A percentile compares a stretch with the other conserved stretches of the same genome.
phyloP scores from a whole-genome alignment of 1,140 invertebrate genomes.

The Anoplolepis gracilipes region DNA sequence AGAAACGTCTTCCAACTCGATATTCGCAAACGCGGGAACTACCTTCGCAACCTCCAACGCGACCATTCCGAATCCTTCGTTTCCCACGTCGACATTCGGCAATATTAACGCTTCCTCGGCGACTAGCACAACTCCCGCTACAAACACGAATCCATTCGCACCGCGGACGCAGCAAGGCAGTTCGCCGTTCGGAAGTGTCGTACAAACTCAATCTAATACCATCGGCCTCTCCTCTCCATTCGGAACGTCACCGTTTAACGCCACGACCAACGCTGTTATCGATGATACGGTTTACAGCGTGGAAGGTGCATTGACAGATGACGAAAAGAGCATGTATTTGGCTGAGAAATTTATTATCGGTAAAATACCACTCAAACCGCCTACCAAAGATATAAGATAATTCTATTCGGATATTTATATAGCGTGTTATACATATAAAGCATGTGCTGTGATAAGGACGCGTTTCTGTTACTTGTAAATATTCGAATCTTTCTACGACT shows the following conservation, averaged over 20 bases:
- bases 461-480: constrained; percentile 37
- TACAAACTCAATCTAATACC: constrained; percentile 59
- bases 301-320: constrained; percentile 78
- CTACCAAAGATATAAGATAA: constrained; percentile 81
- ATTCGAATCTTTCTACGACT: constrained; percentile 7
- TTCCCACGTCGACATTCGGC: constrained; percentile 56
- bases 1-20: constrained; percentile 36
- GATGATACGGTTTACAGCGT: constrained; percentile 78
- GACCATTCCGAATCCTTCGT: constrained; percentile 18
- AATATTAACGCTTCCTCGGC: constrained; percentile 8
- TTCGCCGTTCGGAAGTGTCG: constrained; percentile 67
- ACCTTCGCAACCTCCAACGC: constrained; percentile 49
- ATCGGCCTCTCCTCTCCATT: constrained; percentile 62
- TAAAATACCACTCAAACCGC: constrained; percentile 81
- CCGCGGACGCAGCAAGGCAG: constrained; percentile 39
- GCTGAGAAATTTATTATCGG: constrained; percentile 78
- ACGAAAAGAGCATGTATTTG: constrained; percentile 78
- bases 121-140: constrained; percentile 42
- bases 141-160: constrained; percentile 69
- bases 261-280: constrained; percentile 61
- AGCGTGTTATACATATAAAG: constrained; percentile 23
- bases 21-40: constrained; percentile 53
- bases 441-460: constrained; percentile 66
- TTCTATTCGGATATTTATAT: constrained; percentile 8
- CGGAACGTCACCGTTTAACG: constrained; percentile 68